phyloP scores from a whole-genome alignment of 2,888 invertebrate species.

The Agrotis exclamationis region DNA sequence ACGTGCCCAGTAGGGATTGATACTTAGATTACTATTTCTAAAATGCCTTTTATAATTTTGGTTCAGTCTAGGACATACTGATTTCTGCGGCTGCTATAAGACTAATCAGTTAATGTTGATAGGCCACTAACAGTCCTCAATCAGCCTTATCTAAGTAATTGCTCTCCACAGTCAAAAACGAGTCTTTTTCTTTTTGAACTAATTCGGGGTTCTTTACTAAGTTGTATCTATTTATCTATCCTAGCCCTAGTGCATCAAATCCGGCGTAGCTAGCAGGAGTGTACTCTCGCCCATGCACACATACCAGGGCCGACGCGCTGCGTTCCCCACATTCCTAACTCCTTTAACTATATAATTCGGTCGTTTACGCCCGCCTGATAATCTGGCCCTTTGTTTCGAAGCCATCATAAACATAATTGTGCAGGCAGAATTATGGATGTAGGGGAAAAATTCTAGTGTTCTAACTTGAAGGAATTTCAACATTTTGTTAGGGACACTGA shows the following conservation, averaged over 20 bases:
- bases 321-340: slow-evolving; percentile 72
- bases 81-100: background rate
- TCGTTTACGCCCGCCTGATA: slow-evolving; percentile 81
- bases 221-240: background rate
- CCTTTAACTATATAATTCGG: slow-evolving; percentile 86
- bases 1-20: background rate
- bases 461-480: slow-evolving; percentile 62
- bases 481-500: slow-evolving; percentile 49
- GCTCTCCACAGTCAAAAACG: too few species aligned
- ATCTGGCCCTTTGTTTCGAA: slow-evolving; percentile 83
- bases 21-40: too few species aligned
- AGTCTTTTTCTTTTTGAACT: too few species aligned
- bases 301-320: slow-evolving; percentile 70
- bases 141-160: background rate
- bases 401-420: slow-evolving; percentile 84
- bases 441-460: slow-evolving; percentile 67
- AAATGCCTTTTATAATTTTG: background rate
- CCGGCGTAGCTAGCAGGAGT: slow-evolving; percentile 45
- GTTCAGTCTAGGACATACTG: background rate
- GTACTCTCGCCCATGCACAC: slow-evolving; percentile 39
- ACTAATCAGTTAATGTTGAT: background rate
- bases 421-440: slow-evolving; percentile 76
- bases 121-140: background rate
- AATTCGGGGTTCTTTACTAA: too few species aligned
- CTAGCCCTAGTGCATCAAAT: slow-evolving; percentile 41